phyloP scores from a whole-genome alignment of 2,113 vertebrate species.

The Planiliza haematocheilus region DNA sequence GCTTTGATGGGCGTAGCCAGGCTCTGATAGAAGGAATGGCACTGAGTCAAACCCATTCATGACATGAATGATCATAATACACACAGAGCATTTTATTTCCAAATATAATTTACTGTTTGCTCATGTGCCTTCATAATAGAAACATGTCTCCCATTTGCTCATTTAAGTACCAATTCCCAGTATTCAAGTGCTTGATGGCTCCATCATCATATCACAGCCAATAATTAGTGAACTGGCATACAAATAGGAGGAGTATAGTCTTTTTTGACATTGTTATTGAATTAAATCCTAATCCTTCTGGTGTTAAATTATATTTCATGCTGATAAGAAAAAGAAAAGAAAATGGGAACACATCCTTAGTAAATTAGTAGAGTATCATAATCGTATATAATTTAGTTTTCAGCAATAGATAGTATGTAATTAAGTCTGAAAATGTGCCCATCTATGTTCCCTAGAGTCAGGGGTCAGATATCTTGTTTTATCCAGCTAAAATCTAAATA shows the following conservation, averaged over 20 bases:
- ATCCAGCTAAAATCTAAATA: background rate
- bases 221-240: constrained; percentile 13
- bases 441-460: too few species aligned
- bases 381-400: too few species aligned
- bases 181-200: constrained; percentile 9
- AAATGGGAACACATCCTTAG: too few species aligned
- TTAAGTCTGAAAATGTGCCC: too few species aligned
- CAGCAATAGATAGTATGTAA: too few species aligned
- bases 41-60: constrained; percentile 6
- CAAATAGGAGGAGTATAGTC: background rate
- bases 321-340: background rate
- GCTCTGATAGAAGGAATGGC: background rate
- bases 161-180: too few species aligned
- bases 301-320: background rate
- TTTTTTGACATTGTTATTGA: background rate
- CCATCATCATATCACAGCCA: constrained; percentile 12
- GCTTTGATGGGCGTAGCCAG: constrained; percentile 8
- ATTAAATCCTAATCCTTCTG: background rate
- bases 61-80: background rate
- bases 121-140: too few species aligned
- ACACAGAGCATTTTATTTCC: background rate
- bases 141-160: too few species aligned
- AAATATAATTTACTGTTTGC: too few species aligned
- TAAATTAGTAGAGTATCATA: too few species aligned
- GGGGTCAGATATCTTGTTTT: background rate